Conservation (phyloP, 2,113 vertebrate genomes). For the Eulemur rufifrons region DNA sequence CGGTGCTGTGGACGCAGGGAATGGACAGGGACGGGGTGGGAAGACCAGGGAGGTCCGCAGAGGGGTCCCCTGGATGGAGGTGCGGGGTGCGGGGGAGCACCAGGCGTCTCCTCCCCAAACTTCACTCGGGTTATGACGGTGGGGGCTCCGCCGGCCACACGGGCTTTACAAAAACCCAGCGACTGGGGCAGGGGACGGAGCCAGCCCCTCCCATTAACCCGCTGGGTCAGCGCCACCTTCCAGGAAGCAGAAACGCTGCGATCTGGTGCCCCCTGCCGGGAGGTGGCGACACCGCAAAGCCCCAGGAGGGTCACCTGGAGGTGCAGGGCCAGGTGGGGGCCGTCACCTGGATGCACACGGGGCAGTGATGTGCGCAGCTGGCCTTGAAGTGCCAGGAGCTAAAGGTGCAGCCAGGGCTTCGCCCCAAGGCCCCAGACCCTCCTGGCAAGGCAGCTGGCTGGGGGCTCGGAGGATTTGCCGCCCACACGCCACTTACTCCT, state of each 20-base stretch:
- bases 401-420: background rate
- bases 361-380: accelerated
- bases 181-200: background rate
- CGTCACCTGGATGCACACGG: background rate
- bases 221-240: accelerated
- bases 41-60: background rate
- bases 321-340: background rate
- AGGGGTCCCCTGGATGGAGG: background rate
- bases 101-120: background rate
- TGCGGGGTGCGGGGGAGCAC: background rate
- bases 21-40: background rate
- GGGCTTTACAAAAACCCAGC: background rate
- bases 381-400: background rate
- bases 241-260: background rate
- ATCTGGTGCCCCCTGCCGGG: slow-evolving; percentile 44
- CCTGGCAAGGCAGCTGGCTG: background rate
- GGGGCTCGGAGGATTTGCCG: background rate
- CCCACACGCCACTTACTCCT: background rate
- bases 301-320: background rate
- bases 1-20: background rate
- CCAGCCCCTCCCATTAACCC: accelerated
- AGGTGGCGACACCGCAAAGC: accelerated
- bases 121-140: background rate
- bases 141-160: accelerated
- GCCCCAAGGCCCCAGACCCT: background rate